These are phyloP conservation scores for Drepanosiphum platanoidis DNA, from an alignment of 2,888 invertebrate genomes.

Conservation along the genomic window DNA sequence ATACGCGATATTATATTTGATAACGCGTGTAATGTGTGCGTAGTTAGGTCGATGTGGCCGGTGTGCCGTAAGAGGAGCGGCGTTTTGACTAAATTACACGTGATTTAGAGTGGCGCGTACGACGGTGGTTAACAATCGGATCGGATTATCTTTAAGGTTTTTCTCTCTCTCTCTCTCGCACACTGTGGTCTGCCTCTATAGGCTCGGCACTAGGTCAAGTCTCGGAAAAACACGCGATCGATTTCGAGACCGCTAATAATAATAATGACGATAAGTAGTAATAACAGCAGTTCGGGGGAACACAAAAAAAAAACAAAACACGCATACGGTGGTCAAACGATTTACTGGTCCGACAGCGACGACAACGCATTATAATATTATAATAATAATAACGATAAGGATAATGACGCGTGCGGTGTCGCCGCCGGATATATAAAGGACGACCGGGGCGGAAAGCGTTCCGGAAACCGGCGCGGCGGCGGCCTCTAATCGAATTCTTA, in stretches of 20 bases:
- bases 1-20: too few relatives aligned
- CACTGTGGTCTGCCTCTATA: not conserved
- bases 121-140: slow-evolving; percentile 44
- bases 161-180: not conserved
- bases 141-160: slow-evolving; percentile 11
- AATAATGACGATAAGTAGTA: too few relatives aligned
- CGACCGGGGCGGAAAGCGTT: slow-evolving; percentile 40
- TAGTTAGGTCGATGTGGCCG: not conserved
- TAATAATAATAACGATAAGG: too few relatives aligned
- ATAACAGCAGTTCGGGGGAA: too few relatives aligned
- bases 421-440: slow-evolving; percentile 7
- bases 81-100: slow-evolving; percentile 21
- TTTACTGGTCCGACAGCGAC: slow-evolving; percentile 9
- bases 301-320: slow-evolving; percentile 8
- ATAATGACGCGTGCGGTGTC: not conserved
- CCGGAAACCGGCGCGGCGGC: slow-evolving; percentile 21
- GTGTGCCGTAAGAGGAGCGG: slow-evolving; percentile 32
- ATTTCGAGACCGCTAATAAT: slow-evolving; percentile 25
- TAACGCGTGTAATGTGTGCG: too few relatives aligned
- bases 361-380: not conserved
- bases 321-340: slow-evolving; percentile 21
- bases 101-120: slow-evolving; percentile 32
- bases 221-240: slow-evolving; percentile 8
- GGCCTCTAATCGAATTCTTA: slow-evolving; percentile 49
- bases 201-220: slow-evolving; percentile 22